Evolutionary conservation across 2,888 invertebrate species (phyloP).

Genomic region (Philaethria dido): DNA sequence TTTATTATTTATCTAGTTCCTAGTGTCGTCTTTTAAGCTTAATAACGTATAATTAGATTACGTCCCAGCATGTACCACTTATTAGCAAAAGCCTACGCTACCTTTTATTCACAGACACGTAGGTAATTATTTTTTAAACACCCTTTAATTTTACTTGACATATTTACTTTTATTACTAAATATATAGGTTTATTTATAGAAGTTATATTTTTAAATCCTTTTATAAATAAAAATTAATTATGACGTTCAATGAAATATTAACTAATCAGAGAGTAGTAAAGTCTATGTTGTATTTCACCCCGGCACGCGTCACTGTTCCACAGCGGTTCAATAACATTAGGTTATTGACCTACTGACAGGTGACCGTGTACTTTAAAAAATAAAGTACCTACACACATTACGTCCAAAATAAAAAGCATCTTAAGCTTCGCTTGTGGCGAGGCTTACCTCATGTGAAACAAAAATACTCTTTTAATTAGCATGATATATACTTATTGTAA

Average conservation of each 20-base stretch:
- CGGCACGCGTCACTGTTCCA: conserved; percentile 39
- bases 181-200: background rate
- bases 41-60: conserved; percentile 22
- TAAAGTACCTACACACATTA: conserved; percentile 29
- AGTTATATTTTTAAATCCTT: background rate
- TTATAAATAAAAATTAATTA: background rate
- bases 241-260: background rate
- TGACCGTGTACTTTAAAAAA: conserved; percentile 45
- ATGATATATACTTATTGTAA: background rate
- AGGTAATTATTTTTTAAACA: background rate
- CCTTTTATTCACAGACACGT: conserved; percentile 1
- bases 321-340: conserved; percentile 55
- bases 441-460: background rate
- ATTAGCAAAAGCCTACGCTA: conserved; percentile 6
- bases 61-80: conserved; percentile 18
- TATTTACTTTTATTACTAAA: background rate
- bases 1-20: background rate
- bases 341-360: conserved; percentile 56
- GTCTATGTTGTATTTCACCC: conserved; percentile 26
- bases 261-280: background rate
- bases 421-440: conserved; percentile 3
- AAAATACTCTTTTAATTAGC: background rate
- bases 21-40: conserved; percentile 14
- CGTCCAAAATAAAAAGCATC: conserved; percentile 23
- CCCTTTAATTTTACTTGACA: background rate